Conservation (phyloP, 2,888 invertebrate species). For the Calliopum simillimum region DNA sequence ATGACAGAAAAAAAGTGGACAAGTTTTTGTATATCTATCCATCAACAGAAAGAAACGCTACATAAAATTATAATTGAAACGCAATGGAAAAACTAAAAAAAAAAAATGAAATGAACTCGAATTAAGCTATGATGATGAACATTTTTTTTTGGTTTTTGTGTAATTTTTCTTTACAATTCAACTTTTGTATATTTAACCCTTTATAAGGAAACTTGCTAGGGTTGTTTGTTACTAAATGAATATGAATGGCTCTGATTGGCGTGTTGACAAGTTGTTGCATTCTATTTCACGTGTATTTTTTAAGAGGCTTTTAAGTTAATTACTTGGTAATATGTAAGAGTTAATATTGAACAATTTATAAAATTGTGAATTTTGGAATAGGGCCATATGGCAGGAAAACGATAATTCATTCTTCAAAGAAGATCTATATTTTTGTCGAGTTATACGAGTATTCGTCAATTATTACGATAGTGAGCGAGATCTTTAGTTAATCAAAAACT, state of each 20-base stretch:
- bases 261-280: constrained; percentile 15
- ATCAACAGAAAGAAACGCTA: constrained; percentile 21
- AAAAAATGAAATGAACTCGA: constrained; percentile 27
- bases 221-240: constrained; percentile 4
- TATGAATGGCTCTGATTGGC: constrained; percentile 11
- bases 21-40: background rate
- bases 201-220: background rate
- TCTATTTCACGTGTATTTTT: background rate
- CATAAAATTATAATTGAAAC: constrained; percentile 49
- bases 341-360: constrained; percentile 17
- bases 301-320: constrained; percentile 41
- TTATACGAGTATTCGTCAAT: no score
- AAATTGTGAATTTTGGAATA: background rate
- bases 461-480: no score
- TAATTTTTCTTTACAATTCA: background rate
- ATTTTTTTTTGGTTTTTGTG: background rate
- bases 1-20: constrained; percentile 6
- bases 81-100: constrained; percentile 37
- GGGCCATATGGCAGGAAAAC: no score
- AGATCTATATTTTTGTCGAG: no score
- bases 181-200: constrained; percentile 30
- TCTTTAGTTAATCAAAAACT: no score
- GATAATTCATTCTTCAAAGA: no score
- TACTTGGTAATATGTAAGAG: constrained; percentile 30
- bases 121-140: constrained; percentile 10